These are phyloP conservation scores for Peromyscus aztecus DNA, from an alignment of 2,797 vertebrate genomes.

Conservation along the genomic window DNA sequence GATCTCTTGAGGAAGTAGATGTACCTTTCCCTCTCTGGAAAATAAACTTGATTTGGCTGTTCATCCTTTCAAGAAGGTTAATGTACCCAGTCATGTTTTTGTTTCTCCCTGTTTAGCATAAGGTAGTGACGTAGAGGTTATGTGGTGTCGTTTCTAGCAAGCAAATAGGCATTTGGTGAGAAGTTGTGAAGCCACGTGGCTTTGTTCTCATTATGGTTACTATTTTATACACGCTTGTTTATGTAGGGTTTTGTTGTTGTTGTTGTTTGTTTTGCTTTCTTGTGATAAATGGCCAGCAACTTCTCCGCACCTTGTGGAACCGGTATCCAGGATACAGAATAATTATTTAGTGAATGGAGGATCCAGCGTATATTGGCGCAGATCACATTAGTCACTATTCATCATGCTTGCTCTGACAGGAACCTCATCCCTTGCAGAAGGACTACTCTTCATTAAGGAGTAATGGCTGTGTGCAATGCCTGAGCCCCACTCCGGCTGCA, in stretches of 20 bases:
- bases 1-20: not conserved
- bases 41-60: constrained; percentile 11
- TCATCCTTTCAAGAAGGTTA: not conserved
- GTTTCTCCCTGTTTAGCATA: constrained; percentile 43
- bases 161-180: constrained; percentile 54
- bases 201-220: constrained; percentile 71
- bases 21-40: not conserved
- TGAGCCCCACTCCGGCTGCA: constrained; percentile 68
- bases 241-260: not conserved
- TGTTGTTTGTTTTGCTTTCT: constrained; percentile 84
- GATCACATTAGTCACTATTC: constrained; percentile 90
- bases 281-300: constrained; percentile 81
- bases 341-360: constrained; percentile 89
- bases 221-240: constrained; percentile 75
- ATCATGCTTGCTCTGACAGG: constrained; percentile 86
- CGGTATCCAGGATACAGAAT: constrained; percentile 87
- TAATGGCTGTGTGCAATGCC: constrained; percentile 81
- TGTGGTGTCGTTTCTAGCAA: constrained; percentile 57
- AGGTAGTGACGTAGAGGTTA: not conserved
- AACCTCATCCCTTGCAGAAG: constrained; percentile 87
- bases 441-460: constrained; percentile 87
- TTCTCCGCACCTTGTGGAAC: constrained; percentile 82
- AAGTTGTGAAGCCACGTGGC: constrained; percentile 54
- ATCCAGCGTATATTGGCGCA: constrained; percentile 85
- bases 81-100: not conserved